phyloP scores from a whole-genome alignment of 2,888 invertebrate species.

The Leucoma salicis region DNA sequence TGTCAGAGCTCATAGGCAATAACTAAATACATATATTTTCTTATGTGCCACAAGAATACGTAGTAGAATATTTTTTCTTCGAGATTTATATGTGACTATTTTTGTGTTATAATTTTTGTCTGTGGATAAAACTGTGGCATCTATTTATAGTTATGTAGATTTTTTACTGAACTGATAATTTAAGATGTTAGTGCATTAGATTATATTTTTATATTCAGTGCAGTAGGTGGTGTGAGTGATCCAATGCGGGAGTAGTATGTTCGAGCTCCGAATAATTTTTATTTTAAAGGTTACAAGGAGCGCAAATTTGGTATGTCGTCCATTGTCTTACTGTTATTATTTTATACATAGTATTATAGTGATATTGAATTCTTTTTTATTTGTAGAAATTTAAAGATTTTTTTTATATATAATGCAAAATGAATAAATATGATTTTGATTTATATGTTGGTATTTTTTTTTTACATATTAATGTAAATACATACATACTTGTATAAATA shows the following conservation, averaged over 20 bases:
- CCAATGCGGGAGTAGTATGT: conserved; percentile 41
- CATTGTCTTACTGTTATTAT: conserved; percentile 65
- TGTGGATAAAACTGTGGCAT: conserved; percentile 34
- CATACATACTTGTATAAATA: too few relatives aligned
- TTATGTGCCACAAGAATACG: conserved; percentile 47
- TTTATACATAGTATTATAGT: conserved; percentile 74
- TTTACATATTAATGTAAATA: too few relatives aligned
- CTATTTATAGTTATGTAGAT: conserved; percentile 45
- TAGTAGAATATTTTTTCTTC: conserved; percentile 24
- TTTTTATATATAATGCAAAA: conserved; percentile 70
- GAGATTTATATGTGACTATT: conserved; percentile 54
- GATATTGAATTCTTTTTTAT: conserved; percentile 72
- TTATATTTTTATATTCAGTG: conserved; percentile 59
- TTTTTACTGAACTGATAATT: conserved; percentile 74
- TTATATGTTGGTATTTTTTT: conserved; percentile 22
- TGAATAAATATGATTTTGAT: conserved; percentile 71
- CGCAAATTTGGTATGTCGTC: conserved; percentile 70
- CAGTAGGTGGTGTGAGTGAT: conserved; percentile 42
- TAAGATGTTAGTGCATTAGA: conserved; percentile 55
- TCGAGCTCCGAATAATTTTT: conserved; percentile 73
- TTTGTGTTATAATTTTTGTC: conserved; percentile 38
- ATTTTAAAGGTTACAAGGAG: conserved; percentile 78
- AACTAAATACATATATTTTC: conserved; percentile 17
- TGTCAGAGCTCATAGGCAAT: conserved; percentile 31
- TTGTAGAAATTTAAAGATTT: conserved; percentile 72